phyloP scores from a whole-genome alignment of 2,888 invertebrate genomes.

The Yponomeuta plumbellus region DNA sequence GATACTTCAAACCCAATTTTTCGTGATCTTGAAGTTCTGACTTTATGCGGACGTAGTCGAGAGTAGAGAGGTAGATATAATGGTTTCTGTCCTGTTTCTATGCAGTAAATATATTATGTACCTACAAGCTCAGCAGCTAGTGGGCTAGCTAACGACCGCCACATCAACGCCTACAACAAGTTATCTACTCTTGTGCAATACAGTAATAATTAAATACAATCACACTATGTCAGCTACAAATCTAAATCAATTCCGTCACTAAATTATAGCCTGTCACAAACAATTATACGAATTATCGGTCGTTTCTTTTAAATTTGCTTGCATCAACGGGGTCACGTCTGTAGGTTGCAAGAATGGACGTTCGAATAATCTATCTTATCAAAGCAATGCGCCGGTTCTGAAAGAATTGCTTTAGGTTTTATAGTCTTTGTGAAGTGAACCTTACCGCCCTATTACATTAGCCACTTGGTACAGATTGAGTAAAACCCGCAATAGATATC shows the following conservation, averaged over 20 bases:
- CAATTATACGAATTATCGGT: slow-evolving; percentile 9
- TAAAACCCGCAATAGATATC: no score
- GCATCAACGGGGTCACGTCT: neutral
- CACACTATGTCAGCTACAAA: slow-evolving; percentile 39
- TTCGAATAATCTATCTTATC: neutral
- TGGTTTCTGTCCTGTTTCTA: no score
- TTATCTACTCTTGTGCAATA: slow-evolving; percentile 40
- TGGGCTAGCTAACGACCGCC: slow-evolving; percentile 25
- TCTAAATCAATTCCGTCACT: slow-evolving; percentile 42
- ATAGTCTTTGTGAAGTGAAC: no score
- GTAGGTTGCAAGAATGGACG: neutral
- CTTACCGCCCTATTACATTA: no score
- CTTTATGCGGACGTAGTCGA: no score
- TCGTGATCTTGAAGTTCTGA: no score
- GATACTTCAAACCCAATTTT: no score
- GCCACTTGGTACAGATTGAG: no score
- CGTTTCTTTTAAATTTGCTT: slow-evolving; percentile 6
- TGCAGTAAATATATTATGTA: no score
- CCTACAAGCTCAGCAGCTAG: slow-evolving; percentile 19
- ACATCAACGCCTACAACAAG: slow-evolving; percentile 14
- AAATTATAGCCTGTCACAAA: slow-evolving; percentile 9
- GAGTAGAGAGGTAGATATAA: no score
- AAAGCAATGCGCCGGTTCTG: neutral
- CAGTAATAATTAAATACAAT: slow-evolving; percentile 44
- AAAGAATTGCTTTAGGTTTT: neutral